phyloP scores from a whole-genome alignment of 2,113 vertebrate species.

The Nerophis lumbriciformis region DNA sequence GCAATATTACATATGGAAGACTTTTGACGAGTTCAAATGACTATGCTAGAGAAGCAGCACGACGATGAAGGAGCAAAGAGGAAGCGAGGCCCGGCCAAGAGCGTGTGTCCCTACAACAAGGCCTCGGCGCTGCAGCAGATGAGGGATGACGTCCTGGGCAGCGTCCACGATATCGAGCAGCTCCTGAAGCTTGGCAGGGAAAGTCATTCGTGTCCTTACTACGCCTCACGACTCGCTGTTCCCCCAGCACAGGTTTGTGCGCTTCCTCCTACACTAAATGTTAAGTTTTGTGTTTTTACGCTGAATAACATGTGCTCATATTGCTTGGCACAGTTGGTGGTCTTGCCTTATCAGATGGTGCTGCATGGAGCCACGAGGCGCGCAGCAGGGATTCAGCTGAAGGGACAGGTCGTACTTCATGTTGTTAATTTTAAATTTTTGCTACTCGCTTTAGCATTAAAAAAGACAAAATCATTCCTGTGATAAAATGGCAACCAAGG shows the following conservation, averaged over 20 bases:
- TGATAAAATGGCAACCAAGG: too few relatives aligned
- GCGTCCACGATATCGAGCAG: conserved; percentile 88
- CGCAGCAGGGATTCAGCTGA: conserved; percentile 85
- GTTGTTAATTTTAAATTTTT: neutral
- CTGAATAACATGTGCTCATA: neutral
- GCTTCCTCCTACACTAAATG: neutral
- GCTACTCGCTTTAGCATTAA: too few relatives aligned
- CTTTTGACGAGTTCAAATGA: neutral
- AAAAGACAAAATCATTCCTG: too few relatives aligned
- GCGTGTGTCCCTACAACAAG: conserved; percentile 75
- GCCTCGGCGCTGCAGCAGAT: conserved; percentile 80
- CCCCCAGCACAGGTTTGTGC: conserved; percentile 78
- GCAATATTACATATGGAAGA: neutral
- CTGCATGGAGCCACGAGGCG: conserved; percentile 85
- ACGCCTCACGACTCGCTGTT: conserved; percentile 81
- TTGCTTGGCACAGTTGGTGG: conserved; percentile 79
- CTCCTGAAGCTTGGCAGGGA: conserved; percentile 79
- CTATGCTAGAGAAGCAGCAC: conserved; percentile 38
- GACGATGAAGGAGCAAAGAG: conserved; percentile 70
- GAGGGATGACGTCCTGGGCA: conserved; percentile 78
- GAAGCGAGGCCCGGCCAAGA: conserved; percentile 58
- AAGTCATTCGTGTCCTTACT: conserved; percentile 84
- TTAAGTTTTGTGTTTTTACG: neutral
- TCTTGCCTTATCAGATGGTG: conserved; percentile 92
- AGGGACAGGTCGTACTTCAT: conserved; percentile 75